These are phyloP conservation scores for Ammospiza maritima DNA, from an alignment of 2,797 vertebrate species.

Conservation along the genomic window DNA sequence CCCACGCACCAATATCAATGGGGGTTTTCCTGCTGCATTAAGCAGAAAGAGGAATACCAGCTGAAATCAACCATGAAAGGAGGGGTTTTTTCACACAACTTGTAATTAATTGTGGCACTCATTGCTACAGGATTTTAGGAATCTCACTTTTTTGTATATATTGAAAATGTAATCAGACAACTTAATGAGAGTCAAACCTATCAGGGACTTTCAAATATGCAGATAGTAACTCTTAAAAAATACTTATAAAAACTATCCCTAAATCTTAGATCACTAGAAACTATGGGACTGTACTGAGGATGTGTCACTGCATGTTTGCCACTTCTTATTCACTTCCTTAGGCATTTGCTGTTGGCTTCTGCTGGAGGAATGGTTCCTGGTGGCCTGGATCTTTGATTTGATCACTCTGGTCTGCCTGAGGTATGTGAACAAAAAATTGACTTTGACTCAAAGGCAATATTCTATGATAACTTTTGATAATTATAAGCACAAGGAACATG, in stretches of 20 bases:
- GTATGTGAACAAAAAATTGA: not conserved
- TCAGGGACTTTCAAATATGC: not conserved
- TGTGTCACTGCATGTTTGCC: not conserved
- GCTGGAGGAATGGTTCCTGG: not conserved
- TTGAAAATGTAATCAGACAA: not conserved
- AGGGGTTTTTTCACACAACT: accelerated
- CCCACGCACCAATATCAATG: not conserved
- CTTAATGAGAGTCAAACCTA: not conserved
- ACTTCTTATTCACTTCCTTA: not conserved
- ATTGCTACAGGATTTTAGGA: not conserved
- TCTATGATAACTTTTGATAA: not conserved
- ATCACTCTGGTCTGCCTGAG: not conserved
- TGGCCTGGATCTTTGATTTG: not conserved
- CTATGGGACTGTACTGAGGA: not conserved
- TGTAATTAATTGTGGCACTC: not conserved
- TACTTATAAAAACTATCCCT: not conserved
- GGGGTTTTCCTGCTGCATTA: not conserved
- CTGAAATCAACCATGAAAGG: not conserved
- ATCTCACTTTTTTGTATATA: not conserved
- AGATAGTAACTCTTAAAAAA: not conserved
- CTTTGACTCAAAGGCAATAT: not conserved
- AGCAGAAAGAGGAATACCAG: not conserved
- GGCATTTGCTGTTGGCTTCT: not conserved
- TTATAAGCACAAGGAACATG: not conserved
- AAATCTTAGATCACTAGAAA: not conserved